Evolutionary conservation across 1,140 invertebrate genomes (phyloP).

Genomic region (Aphelenchoides besseyi): DNA sequence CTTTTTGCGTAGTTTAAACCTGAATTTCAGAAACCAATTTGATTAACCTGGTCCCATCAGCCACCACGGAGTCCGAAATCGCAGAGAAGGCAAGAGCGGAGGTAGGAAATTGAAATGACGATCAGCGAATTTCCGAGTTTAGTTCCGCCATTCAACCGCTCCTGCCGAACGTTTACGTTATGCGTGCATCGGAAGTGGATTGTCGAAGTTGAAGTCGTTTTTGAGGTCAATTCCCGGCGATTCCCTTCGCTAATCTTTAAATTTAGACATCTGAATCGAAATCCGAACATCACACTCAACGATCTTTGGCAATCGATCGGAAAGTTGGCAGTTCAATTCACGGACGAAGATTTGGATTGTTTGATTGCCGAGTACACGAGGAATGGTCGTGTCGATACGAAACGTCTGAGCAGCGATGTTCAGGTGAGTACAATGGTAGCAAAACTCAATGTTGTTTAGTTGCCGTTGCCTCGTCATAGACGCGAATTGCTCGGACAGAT

Average conservation of each 20-base stretch:
- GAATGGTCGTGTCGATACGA: conserved; percentile 6
- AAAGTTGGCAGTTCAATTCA: conserved; percentile 12
- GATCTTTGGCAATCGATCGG: background rate
- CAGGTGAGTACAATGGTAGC: background rate
- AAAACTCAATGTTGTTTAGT: background rate
- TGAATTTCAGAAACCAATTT: conserved; percentile 14
- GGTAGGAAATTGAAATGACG: background rate
- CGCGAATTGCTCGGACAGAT: conserved; percentile 3
- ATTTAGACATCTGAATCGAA: background rate
- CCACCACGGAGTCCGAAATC: conserved; percentile 12
- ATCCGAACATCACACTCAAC: conserved; percentile 3
- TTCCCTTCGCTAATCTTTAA: background rate
- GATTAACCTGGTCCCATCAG: conserved; percentile 14
- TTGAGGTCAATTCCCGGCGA: conserved; percentile 3
- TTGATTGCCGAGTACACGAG: background rate
- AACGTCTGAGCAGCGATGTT: background rate
- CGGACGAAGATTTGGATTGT: conserved; percentile 14
- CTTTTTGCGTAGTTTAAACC: background rate
- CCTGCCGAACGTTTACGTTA: conserved; percentile 17
- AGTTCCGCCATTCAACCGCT: background rate
- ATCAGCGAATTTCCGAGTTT: background rate
- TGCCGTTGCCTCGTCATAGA: background rate
- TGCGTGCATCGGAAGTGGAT: conserved; percentile 13
- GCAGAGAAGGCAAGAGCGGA: conserved; percentile 14
- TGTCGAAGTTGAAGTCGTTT: conserved; percentile 16